Evolutionary conservation across 2,888 invertebrate genomes (phyloP), one percentile per base, ranked within the genome.

Genomic region (Drosophila meridiana): DNA sequence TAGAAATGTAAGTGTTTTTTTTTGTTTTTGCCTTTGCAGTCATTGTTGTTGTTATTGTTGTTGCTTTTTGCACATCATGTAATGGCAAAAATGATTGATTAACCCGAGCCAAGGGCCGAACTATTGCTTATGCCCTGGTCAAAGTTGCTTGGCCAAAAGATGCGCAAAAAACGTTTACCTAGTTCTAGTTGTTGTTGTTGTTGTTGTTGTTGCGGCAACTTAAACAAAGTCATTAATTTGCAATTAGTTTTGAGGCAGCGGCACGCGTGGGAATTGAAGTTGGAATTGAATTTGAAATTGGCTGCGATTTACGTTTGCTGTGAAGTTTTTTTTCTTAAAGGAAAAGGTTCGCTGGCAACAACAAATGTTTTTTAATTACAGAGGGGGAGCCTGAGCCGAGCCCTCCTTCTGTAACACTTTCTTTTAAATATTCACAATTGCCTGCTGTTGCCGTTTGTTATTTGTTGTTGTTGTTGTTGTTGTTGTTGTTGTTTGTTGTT

Each of bases 21-120:
- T 36, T 48, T 30, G 43, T 20, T 38, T 36, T 38, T 59, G 42
- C 45, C 55, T 36, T 26, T 62, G 32, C 48, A 48, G 30, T 30
- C 14, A 14, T 43, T 50, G 58, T 48, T 59, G 36, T 43, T 42
- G 4, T 47, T 48, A 30, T 52, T 65, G 32, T 13, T 64, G 30
- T 72, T 67, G 62, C 50, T 57, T 67, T 73, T 67, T 68, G 69
- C 74, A 56, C 69, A 77, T 81, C 76, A 62, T 86, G 83, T 87
- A 82, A 83, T 86, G 83, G 87, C 68, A 63, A 77, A 87, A 85
- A 87, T 87, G 87, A 87, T 89, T 89, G 87, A 87, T 87, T 85
- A 80, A 76, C 68, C 73, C 38, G 34, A 62, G 68, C 68, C 73
- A 58, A 59, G 63, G 45, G 61, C 42, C 42, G 34, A 63, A 38